Evolutionary conservation across 2,888 invertebrate species (phyloP), one percentile per base, ranked within the genome.

Genomic region (Chloroclystis v-ata): DNA sequence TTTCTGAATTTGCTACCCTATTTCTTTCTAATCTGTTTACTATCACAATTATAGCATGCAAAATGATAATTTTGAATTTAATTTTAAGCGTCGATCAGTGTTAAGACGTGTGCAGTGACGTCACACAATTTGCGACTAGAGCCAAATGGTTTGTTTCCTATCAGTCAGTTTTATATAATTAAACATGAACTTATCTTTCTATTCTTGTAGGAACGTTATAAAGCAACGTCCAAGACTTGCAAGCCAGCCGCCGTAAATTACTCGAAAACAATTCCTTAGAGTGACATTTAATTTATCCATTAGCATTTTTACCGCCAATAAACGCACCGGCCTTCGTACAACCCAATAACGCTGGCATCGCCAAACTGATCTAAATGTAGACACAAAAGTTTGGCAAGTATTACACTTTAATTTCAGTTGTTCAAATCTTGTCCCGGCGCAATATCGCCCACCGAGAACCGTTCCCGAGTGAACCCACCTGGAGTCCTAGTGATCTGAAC

Each of bases 401-500:
- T 78, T 70, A 78, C 78, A 78, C 74, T 87, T 87, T 83, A 82
- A 85, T 86, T 82, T 88, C 89, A 88, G 87, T 86, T 86, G 87
- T 87, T 84, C 83, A 82, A 82, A 75, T 82, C 76, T 83, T 76
- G 86, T 77, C 83, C 72, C 68, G 66, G 86, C 75, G 85, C 76
- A 69, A 77, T 74, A 82, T 68, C 85, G 84, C 79, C 75, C 63
- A 58, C 65, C 66, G 68, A 71, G 44, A 49, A 40, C 54, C 56
- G 69, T 71, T 74, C 72, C 68, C 60, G 67, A 57, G 59, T 64
- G 67, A 60, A 43, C 38, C 49, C 56, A 61, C 54, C 61, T 57
- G 59, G 49, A 70, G 75, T 75, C 64, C 52, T 63, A 67, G 32
- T 63, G 62, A 60, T 58, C 53, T 57, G 51, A 58, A 63, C 66